These are phyloP conservation scores for Tiliacea citrago DNA, from an alignment of 2,888 invertebrate genomes.

Conservation along the genomic window DNA sequence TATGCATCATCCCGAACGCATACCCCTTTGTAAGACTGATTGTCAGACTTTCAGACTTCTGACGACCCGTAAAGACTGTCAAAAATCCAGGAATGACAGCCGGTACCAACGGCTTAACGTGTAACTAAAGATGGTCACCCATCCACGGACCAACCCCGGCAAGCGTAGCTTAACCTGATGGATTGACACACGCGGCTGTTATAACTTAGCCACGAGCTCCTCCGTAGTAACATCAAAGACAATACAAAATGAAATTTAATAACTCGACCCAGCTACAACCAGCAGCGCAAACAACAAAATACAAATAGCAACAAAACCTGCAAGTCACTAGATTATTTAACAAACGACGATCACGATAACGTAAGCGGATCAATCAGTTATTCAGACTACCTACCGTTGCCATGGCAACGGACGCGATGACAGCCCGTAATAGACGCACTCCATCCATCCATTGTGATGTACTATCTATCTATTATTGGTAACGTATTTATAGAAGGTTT, in stretches of 20 bases:
- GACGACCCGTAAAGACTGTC: no score
- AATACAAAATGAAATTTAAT: not conserved
- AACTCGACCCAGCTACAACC: not conserved
- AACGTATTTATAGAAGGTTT: conserved; percentile 48
- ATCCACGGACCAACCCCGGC: no score
- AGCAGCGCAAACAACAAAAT: conserved; percentile 26
- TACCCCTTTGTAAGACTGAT: not conserved
- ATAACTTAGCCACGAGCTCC: no score
- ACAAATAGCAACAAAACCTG: conserved; percentile 43
- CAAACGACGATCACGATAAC: conserved; percentile 49
- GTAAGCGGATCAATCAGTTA: conserved; percentile 64
- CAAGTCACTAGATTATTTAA: conserved; percentile 58
- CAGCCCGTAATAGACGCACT: conserved; percentile 34
- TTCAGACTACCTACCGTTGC: conserved; percentile 45
- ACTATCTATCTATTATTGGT: conserved; percentile 39
- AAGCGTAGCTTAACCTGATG: no score
- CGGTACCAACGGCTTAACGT: no score
- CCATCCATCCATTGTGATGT: conserved; percentile 35
- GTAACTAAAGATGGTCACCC: no score
- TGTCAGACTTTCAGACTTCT: no score
- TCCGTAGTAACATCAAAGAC: not conserved
- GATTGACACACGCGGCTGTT: no score
- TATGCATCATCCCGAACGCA: not conserved
- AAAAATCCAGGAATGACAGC: no score
- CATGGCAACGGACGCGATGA: conserved; percentile 51